phyloP scores from a whole-genome alignment of 2,797 vertebrate genomes.

The Zenarchopterus dispar region DNA sequence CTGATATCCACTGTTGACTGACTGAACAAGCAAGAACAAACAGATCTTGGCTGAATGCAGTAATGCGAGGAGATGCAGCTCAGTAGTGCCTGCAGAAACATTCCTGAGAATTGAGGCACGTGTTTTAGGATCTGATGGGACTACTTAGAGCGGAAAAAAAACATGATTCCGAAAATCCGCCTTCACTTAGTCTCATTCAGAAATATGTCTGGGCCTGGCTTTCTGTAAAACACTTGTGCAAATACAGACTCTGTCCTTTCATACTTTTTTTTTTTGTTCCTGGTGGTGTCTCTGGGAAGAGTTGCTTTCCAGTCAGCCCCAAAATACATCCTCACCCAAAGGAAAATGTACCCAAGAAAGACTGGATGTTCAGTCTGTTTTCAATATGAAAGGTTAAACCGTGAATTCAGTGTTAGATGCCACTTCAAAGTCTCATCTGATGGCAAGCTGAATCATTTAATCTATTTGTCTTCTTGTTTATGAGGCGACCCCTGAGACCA shows the following conservation, averaged over 20 bases:
- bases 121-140: slow-evolving; percentile 55
- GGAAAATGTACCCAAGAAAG: too few species aligned
- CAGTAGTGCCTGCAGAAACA: slow-evolving; percentile 45
- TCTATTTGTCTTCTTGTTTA: too few species aligned
- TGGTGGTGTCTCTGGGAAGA: slow-evolving; percentile 23
- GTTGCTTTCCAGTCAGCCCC: slow-evolving; percentile 60
- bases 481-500: too few species aligned
- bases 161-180: slow-evolving; percentile 60
- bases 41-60: background rate
- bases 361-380: too few species aligned
- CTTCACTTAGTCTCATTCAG: slow-evolving; percentile 73
- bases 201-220: slow-evolving; percentile 69
- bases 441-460: too few species aligned
- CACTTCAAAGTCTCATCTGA: too few species aligned
- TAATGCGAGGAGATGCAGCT: slow-evolving; percentile 36
- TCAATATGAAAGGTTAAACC: too few species aligned
- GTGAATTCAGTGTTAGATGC: too few species aligned
- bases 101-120: slow-evolving; percentile 69
- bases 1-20: slow-evolving; percentile 21
- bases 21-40: slow-evolving; percentile 8
- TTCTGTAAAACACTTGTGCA: slow-evolving; percentile 75
- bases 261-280: too few species aligned
- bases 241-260: slow-evolving; percentile 72
- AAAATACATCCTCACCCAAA: slow-evolving; percentile 41
- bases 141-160: slow-evolving; percentile 49